A percentile compares a stretch with the other conserved stretches of the same genome.
Conservation (phyloP, 2,113 vertebrate genomes). For the Camelus dromedarius region DNA sequence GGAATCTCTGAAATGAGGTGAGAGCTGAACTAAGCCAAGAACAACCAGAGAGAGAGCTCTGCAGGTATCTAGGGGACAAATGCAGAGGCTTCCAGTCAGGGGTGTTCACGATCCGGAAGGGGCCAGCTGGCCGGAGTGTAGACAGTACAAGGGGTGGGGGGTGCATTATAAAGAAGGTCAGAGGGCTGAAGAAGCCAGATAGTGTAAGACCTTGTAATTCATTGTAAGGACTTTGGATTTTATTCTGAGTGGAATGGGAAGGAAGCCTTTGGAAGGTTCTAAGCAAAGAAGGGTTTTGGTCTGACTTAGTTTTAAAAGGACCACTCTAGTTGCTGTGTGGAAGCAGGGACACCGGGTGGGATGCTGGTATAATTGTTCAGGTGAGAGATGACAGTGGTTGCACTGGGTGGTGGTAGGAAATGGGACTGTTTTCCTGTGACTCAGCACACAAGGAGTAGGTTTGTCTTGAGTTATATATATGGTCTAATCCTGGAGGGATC, state of each 20-base stretch:
- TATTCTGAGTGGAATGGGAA: not conserved
- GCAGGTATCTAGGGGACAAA: not conserved
- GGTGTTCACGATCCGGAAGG: not conserved
- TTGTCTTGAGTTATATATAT: conserved; percentile 16
- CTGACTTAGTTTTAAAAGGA: not conserved
- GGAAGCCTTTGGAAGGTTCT: not conserved
- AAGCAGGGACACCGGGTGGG: not conserved
- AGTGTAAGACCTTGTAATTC: not conserved
- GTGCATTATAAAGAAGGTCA: not conserved
- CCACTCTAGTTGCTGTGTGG: not conserved
- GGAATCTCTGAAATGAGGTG: not conserved
- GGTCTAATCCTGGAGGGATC: conserved; percentile 37
- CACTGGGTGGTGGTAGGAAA: not conserved
- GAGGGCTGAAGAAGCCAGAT: not conserved
- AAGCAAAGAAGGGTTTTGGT: not conserved
- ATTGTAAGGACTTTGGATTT: not conserved
- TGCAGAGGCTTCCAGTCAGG: not conserved
- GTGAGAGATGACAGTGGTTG: not conserved
- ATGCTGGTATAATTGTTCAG: not conserved
- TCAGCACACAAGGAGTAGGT: not conserved
- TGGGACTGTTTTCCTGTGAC: not conserved
- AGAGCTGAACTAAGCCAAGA: not conserved
- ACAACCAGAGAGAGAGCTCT: not conserved
- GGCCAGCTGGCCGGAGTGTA: not conserved
- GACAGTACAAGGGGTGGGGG: not conserved